These are phyloP conservation scores for Diuraphis noxia DNA, from an alignment of 1,140 invertebrate genomes.

Conservation along the genomic window DNA sequence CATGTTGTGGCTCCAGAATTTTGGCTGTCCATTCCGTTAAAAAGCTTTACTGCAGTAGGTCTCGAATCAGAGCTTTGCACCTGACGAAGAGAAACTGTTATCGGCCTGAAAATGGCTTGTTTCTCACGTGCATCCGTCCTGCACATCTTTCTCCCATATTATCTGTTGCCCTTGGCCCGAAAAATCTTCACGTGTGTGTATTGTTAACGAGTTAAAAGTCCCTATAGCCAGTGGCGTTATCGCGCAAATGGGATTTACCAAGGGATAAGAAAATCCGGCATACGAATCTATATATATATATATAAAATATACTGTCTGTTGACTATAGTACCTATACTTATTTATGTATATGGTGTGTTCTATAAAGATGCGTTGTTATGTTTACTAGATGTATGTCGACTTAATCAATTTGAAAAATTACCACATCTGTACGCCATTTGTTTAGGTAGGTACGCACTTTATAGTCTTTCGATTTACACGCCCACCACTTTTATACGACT, in stretches of 20 bases:
- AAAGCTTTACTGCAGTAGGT: slow-evolving; percentile 8
- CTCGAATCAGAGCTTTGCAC: slow-evolving; percentile 25
- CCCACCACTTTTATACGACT: background rate
- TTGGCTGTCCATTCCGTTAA: slow-evolving; percentile 44
- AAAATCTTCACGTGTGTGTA: background rate
- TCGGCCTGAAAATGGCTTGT: background rate
- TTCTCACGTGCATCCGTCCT: background rate
- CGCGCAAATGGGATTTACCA: background rate
- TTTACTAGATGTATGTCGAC: background rate
- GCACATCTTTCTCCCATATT: background rate
- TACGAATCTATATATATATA: background rate
- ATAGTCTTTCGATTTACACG: background rate
- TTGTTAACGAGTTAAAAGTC: slow-evolving; percentile 4
- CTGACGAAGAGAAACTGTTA: slow-evolving; percentile 39
- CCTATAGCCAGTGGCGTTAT: background rate
- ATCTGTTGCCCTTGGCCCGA: background rate
- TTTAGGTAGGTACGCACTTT: too few relatives aligned
- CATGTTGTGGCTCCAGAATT: background rate
- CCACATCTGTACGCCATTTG: background rate
- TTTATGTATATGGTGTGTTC: background rate
- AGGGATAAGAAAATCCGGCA: background rate
- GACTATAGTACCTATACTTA: background rate
- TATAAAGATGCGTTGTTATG: background rate
- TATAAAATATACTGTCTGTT: background rate
- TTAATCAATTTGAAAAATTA: background rate